Conservation (phyloP, 1,140 invertebrate genomes). For the Apis cerana region DNA sequence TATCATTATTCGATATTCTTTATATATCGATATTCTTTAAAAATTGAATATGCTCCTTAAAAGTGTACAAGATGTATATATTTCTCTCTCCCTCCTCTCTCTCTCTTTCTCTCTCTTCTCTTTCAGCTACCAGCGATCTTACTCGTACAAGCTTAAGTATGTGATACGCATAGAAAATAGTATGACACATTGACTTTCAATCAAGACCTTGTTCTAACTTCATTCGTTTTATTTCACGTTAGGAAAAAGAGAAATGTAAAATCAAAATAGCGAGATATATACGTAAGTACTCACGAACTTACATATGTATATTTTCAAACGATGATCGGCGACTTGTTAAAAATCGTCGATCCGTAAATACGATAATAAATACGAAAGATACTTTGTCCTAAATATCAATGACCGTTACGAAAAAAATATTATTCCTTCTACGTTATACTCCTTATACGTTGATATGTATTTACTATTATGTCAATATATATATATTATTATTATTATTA, state of each 20-base stretch:
- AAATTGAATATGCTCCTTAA: background rate
- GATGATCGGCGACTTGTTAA: background rate
- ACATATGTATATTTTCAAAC: background rate
- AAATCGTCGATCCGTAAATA: background rate
- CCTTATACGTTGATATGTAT: too few species aligned
- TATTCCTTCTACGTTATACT: too few species aligned
- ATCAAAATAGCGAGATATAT: background rate
- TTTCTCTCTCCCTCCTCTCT: background rate
- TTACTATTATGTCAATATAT: too few species aligned
- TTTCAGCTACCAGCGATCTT: background rate
- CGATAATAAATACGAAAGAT: background rate
- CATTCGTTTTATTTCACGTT: constrained; percentile 4
- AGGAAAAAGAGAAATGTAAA: background rate
- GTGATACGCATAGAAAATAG: background rate
- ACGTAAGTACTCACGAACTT: too few species aligned
- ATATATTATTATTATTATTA: too few species aligned
- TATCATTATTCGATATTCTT: too few species aligned
- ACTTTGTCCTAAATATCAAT: too few species aligned
- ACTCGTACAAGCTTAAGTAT: background rate
- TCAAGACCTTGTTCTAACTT: constrained; percentile 49
- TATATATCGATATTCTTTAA: background rate
- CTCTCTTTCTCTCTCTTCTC: background rate
- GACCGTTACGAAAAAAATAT: too few species aligned
- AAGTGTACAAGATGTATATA: too few species aligned
- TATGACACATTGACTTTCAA: constrained; percentile 36